A percentile compares a stretch with the other conserved stretches of the same genome.
These are phyloP conservation scores for Lycaena phlaeas DNA, from an alignment of 2,888 invertebrate species.

Conservation along the genomic window DNA sequence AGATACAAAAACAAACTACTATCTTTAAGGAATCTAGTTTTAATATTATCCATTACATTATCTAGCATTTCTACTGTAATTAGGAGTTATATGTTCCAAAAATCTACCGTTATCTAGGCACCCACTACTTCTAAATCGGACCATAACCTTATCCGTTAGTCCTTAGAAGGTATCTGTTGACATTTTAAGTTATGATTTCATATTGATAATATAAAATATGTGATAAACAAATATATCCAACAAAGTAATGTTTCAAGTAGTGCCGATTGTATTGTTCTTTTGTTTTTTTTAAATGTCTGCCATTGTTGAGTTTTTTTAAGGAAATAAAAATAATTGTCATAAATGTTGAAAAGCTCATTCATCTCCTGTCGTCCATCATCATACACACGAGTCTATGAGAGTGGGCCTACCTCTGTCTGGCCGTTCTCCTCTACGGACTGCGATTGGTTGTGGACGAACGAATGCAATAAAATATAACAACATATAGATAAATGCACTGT, in stretches of 20 bases:
- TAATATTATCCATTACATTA: constrained; percentile 55
- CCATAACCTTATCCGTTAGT: constrained; percentile 45
- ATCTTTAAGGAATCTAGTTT: constrained; percentile 47
- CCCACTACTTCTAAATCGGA: constrained; percentile 52
- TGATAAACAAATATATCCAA: not conserved
- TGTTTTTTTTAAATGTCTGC: constrained; percentile 1
- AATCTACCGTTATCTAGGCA: constrained; percentile 58
- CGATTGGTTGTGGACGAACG: constrained; percentile 72
- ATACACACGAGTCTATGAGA: constrained; percentile 36
- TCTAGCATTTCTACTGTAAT: constrained; percentile 63
- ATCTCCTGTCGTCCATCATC: constrained; percentile 34
- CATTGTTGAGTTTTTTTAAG: not conserved
- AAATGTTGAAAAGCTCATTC: too few relatives aligned
- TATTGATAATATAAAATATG: not conserved
- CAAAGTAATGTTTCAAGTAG: not conserved
- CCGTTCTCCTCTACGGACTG: constrained; percentile 73
- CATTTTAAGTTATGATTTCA: constrained; percentile 22
- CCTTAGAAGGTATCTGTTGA: constrained; percentile 63
- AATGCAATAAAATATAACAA: constrained; percentile 73
- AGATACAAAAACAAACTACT: constrained; percentile 62
- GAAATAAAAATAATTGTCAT: too few relatives aligned
- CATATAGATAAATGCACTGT: constrained; percentile 70
- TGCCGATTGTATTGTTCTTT: not conserved
- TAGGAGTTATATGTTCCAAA: constrained; percentile 41
- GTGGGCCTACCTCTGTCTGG: constrained; percentile 68